Evolutionary conservation across 1,140 invertebrate genomes (phyloP).

Genomic region (Steinernema khuongi): DNA sequence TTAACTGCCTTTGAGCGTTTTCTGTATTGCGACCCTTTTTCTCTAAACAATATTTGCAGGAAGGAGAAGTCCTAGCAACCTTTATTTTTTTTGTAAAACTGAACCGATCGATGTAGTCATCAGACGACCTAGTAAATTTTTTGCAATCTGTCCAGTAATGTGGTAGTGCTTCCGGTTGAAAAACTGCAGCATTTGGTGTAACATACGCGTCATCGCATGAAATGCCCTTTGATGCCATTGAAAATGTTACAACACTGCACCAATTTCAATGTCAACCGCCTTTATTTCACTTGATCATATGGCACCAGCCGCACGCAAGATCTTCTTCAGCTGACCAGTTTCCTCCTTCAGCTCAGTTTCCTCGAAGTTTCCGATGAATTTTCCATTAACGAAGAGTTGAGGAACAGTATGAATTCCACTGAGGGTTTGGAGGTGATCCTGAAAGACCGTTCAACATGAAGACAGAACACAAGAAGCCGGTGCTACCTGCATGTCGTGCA

Average conservation of each 20-base stretch:
- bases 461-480: not conserved
- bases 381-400: slow-evolving; percentile 41
- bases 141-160: no score
- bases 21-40: no score
- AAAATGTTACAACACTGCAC: not conserved
- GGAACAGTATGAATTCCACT: slow-evolving; percentile 39
- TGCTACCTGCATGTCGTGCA: slow-evolving; percentile 33
- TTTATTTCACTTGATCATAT: not conserved
- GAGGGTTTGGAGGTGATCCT: slow-evolving; percentile 35
- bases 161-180: no score
- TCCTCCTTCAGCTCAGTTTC: slow-evolving; percentile 35
- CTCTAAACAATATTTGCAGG: no score
- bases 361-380: slow-evolving; percentile 44
- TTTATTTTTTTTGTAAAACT: no score
- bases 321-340: slow-evolving; percentile 28
- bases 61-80: no score
- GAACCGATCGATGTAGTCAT: no score
- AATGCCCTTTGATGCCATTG: slow-evolving; percentile 6
- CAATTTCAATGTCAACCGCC: not conserved
- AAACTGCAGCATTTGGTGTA: no score
- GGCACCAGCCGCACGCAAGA: slow-evolving; percentile 12
- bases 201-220: no score
- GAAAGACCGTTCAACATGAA: not conserved
- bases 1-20: no score
- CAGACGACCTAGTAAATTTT: no score